Base-by-base conservation (phyloP, 2,888 invertebrate genomes). In the Apoderus coryli region DNA sequence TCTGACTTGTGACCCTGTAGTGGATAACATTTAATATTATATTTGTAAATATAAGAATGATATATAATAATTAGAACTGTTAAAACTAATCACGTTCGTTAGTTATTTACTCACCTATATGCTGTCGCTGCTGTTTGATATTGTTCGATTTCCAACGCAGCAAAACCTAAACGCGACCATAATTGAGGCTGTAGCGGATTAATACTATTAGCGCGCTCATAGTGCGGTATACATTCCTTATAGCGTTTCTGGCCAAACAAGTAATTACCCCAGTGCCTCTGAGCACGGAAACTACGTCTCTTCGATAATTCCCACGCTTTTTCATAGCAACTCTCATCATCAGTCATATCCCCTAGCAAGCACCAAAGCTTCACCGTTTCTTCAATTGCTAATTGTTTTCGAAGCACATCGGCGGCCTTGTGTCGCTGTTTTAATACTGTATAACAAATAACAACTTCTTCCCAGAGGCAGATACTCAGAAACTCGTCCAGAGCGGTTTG, bases 231-330 rank as follows among this genome's bases (percentile, higher is more conserved):
- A 39, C 85, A 77, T 47, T 80, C 69, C 9, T 65, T 65, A 50
- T 82, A 90, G 55, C 80, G 65, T 45, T 82, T 78, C 40, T 71
- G 74, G 3, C 66, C 60, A 47, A 78, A 86, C 42, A 77, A 69
- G 53, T 71, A 76, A 48, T 75, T 69, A 6, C 86, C 96, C 76
- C 95, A 82, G 48, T 89, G 84, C 13, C 85, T 65, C 53, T 89
- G 85, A 0, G 88, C 90, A 31, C 84, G 64, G 28, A 85, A 79
- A 56, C 85, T 89, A 30, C 68, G 73, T 33, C 74, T 63, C 4
- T 72, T 69, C 0, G 92, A 92, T 39, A 93, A 64, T 45, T 81
- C 72, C 90, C 95, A 95, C 0, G 95, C 96, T 46, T 76, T 80
- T 46, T 82, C 74, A 52, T 89, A 98, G 49, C 75, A 78, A 10